These are phyloP conservation scores for Sabatieria punctata DNA, from an alignment of 2,888 invertebrate genomes.

Conservation along the genomic window DNA sequence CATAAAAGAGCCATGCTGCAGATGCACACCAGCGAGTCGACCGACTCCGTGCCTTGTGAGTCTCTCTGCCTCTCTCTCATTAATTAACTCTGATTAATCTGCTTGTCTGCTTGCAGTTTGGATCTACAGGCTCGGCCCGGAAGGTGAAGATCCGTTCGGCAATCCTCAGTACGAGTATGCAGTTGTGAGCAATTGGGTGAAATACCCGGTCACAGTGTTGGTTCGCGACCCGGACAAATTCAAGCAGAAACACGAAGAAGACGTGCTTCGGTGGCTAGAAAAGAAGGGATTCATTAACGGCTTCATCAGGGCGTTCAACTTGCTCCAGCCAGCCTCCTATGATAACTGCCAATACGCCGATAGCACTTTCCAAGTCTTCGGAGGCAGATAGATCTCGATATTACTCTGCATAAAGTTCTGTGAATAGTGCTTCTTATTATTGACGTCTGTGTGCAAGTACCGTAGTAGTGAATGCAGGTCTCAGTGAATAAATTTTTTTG, in stretches of 20 bases:
- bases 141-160: constrained; percentile 31
- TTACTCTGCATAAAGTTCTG: neutral
- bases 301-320: constrained; percentile 31
- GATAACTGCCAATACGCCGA: constrained; percentile 30
- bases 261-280: constrained; percentile 22
- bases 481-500: too few relatives aligned
- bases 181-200: constrained; percentile 29
- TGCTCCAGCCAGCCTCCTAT: constrained; percentile 29
- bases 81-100: neutral
- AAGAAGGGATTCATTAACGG: constrained; percentile 31
- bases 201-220: constrained; percentile 31
- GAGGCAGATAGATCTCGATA: constrained; percentile 13
- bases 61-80: neutral
- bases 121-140: constrained; percentile 32
- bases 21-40: constrained; percentile 27
- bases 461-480: too few relatives aligned
- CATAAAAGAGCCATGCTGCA: constrained; percentile 31
- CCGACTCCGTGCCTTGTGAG: constrained; percentile 29
- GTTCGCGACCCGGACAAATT: constrained; percentile 32
- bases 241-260: constrained; percentile 25
- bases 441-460: neutral
- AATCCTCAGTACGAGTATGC: constrained; percentile 32
- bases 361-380: constrained; percentile 30
- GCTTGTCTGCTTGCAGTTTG: constrained; percentile 21
- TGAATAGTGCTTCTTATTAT: too few relatives aligned